Conservation (phyloP, 2,888 invertebrate species). For the Alsophila aescularia region DNA sequence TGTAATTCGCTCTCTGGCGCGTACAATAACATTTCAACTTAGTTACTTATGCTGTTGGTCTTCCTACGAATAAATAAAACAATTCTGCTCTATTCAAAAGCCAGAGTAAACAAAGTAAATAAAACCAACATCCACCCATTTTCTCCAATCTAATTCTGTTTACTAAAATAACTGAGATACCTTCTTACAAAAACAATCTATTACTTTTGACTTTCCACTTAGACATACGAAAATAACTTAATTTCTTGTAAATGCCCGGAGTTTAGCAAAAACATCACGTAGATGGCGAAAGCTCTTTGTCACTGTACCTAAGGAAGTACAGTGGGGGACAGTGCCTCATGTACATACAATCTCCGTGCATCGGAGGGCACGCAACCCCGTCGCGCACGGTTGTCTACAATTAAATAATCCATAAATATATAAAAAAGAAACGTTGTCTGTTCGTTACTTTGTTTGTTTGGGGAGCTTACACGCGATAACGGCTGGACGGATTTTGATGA, state of each 20-base stretch:
- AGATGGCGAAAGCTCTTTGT: conserved; percentile 6
- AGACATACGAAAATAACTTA: conserved; percentile 12
- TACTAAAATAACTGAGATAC: not conserved
- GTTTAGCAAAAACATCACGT: conserved; percentile 18
- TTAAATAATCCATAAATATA: too few species aligned
- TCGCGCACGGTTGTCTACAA: too few species aligned
- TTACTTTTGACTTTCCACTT: conserved; percentile 1
- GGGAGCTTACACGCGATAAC: too few species aligned
- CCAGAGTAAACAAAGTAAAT: not conserved
- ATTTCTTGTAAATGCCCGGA: conserved; percentile 10
- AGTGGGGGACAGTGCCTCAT: not conserved
- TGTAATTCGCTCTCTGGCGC: too few species aligned
- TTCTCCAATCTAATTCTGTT: conserved; percentile 7
- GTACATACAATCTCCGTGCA: not conserved
- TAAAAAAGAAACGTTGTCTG: too few species aligned
- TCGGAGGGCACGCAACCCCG: too few species aligned
- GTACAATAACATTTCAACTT: too few species aligned
- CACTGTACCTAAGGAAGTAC: not conserved
- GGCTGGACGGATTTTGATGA: too few species aligned
- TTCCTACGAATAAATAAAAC: too few species aligned
- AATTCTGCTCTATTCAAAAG: not conserved
- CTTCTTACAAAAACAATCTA: not conserved
- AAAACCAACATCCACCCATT: conserved; percentile 5
- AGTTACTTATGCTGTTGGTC: too few species aligned
- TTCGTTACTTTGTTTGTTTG: too few species aligned